phyloP scores from a whole-genome alignment of 1,140 invertebrate species.

The Saccostrea glomerata region DNA sequence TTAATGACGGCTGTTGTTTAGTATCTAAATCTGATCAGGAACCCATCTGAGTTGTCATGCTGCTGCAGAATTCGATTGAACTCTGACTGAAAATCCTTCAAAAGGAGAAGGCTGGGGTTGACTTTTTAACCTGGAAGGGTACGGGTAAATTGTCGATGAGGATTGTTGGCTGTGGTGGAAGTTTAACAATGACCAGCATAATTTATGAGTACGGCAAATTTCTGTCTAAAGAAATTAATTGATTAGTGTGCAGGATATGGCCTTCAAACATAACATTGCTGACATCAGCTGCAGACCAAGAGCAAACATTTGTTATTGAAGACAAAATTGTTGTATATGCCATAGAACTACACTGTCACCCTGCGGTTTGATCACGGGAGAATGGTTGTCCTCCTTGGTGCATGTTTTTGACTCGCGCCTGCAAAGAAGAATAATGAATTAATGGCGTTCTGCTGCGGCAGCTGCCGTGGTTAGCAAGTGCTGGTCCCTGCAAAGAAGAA shows the following conservation, averaged over 20 bases:
- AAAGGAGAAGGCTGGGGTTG: not conserved
- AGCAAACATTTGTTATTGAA: no score
- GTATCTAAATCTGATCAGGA: not conserved
- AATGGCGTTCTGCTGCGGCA: no score
- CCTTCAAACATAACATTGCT: not conserved
- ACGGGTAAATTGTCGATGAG: not conserved
- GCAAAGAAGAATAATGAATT: not conserved
- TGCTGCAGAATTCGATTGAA: no score
- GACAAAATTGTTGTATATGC: no score
- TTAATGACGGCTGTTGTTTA: not conserved
- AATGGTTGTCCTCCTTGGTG: no score
- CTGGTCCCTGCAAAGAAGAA: no score
- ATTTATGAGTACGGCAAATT: not conserved
- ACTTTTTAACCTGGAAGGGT: not conserved
- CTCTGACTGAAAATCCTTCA: not conserved
- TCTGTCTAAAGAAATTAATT: not conserved
- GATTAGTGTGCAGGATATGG: not conserved
- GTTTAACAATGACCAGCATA: not conserved
- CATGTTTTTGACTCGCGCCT: not conserved
- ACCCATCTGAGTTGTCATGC: slow-evolving; percentile 15
- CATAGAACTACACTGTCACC: no score
- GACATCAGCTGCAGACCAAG: not conserved
- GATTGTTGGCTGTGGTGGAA: slow-evolving; percentile 12
- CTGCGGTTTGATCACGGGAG: no score
- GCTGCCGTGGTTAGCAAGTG: no score